Evolutionary conservation across 2,113 vertebrate genomes (phyloP).

Genomic region (Trinectes maculatus): DNA sequence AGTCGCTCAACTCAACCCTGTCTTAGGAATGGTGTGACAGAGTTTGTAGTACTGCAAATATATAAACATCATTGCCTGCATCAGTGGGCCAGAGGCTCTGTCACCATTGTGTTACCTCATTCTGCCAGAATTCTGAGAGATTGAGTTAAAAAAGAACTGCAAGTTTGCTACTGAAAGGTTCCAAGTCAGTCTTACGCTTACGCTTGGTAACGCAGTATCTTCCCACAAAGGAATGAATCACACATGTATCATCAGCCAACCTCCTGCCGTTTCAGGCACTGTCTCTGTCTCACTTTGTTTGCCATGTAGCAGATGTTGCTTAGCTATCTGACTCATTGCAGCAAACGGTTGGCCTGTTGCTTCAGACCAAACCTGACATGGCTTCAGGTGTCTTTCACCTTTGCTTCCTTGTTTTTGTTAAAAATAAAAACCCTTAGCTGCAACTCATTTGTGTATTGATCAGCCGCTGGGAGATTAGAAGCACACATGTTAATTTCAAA

Average conservation of each 20-base stretch:
- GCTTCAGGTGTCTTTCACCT: conserved; percentile 42
- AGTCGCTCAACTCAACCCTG: no score
- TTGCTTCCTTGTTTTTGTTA: no score
- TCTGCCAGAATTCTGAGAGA: no score
- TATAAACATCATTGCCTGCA: no score
- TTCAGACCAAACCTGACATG: conserved; percentile 22
- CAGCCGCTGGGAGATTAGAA: no score
- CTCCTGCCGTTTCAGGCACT: conserved; percentile 27
- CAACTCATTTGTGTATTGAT: no score
- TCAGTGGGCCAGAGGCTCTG: no score
- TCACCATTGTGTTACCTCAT: no score
- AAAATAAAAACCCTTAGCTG: neutral
- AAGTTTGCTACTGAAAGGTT: neutral
- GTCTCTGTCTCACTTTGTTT: neutral
- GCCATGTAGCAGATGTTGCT: conserved; percentile 35
- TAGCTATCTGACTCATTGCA: conserved; percentile 50
- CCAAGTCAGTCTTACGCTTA: neutral
- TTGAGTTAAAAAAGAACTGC: neutral
- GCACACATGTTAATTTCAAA: no score
- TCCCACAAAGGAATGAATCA: conserved; percentile 59
- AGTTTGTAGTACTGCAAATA: no score
- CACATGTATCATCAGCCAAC: conserved; percentile 20
- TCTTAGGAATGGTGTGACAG: no score
- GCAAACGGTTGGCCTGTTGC: conserved; percentile 7
- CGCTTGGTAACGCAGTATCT: conserved; percentile 10